Percentiles rank a stretch among this genome's conserved stretches.
These are phyloP conservation scores for Mamestra configurata DNA, from an alignment of 1,140 invertebrate genomes.

Conservation along the genomic window DNA sequence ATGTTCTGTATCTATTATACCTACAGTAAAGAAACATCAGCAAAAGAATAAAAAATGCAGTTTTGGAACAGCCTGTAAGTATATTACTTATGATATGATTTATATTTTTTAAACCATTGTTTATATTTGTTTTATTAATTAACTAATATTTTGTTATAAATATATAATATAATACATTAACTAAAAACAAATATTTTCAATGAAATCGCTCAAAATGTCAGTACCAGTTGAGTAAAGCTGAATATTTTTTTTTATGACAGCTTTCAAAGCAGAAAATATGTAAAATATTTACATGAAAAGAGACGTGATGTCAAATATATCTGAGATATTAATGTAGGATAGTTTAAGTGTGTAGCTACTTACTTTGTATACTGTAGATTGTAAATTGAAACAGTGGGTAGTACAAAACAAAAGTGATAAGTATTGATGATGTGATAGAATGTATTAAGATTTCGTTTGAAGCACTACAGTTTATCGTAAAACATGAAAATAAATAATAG, in stretches of 20 bases:
- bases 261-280: conserved; percentile 22
- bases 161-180: too few species aligned
- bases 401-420: conserved; percentile 22
- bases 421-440: background rate
- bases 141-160: too few species aligned
- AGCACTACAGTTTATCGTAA: background rate
- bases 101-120: too few species aligned
- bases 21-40: too few species aligned
- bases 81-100: too few species aligned
- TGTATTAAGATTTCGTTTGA: background rate
- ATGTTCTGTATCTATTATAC: too few species aligned
- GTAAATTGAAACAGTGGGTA: conserved; percentile 20
- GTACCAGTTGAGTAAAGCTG: background rate
- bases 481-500: background rate
- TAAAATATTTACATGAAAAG: conserved; percentile 5
- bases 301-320: conserved; percentile 43
- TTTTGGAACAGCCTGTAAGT: too few species aligned
- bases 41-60: too few species aligned
- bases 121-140: too few species aligned
- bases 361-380: conserved; percentile 28
- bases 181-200: background rate
- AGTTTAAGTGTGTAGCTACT: conserved; percentile 41
- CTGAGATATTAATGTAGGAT: conserved; percentile 50
- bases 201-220: background rate
- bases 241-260: background rate